Base-by-base conservation (phyloP, 2,888 invertebrate species). In the Heliconius ethilla region DNA sequence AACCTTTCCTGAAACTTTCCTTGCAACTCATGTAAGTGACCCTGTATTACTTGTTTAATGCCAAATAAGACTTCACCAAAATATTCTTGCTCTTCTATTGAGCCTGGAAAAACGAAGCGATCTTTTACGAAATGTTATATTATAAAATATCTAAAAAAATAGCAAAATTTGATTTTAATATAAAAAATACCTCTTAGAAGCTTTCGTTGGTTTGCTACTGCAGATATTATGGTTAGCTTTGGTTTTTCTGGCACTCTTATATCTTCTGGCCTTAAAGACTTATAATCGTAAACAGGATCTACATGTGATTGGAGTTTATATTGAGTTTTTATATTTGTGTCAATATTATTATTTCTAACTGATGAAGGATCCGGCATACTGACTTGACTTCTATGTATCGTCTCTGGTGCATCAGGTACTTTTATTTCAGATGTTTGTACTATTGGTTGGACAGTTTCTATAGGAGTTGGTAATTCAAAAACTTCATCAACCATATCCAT, bases 31-130 rank as follows among this genome's bases (percentile, higher is more conserved):
- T 96, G 96, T 81, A 96, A 92, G 89, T 96, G 96, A 33, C 95
- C 95, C 90, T 97, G 97, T 90, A 98, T 97, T 72, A 97, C 96
- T 88, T 97, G 96, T 88, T 97, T 97, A 80, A 98, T 97, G 80
- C 96, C 97, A 82, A 96, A 90, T 70, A 98, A 94, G 37, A 98
- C 96, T 89, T 97, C 97, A 62, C 96, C 96, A 87, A 97, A 96
- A 91, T 97, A 97, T 88, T 97, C 97, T 86, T 97, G 97, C 84
- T 97, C 97, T 87, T 96, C 96, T 77, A 96, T 89, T 45, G 96
- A 95, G 81, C 96, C 96, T 96, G 90, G 79, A 86, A 90, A 82
- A 80, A 82, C 81, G 84, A 75, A 76, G 5, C 51, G 15, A 33
- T 76, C 51, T 78, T 40, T 59, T 15, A 59, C n/a, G n/a, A 72